Base-by-base conservation (phyloP, 2,797 vertebrate genomes). In the Phaenicophaeus curvirostris region DNA sequence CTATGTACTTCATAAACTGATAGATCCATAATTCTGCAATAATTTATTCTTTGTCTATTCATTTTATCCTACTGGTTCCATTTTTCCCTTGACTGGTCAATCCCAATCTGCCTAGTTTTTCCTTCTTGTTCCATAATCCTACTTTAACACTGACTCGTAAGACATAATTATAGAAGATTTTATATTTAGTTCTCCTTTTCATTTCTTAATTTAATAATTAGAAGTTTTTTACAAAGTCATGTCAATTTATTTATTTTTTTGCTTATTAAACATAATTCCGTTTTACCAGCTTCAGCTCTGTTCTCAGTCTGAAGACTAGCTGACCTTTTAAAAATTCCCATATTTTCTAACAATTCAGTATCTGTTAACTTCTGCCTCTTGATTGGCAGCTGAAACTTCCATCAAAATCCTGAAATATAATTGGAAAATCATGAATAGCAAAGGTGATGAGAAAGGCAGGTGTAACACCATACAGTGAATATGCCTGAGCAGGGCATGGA, bases 31-130 rank as follows among this genome's bases (percentile, higher is more conserved):
- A 80, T 88, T 83, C 61, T 74, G 17, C 27, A 77, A 55, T 73
- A 90, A 81, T 68, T 91, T 82, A 67, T 89, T 23, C 35, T 87
- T 85, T 8, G 15, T 93, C 55, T 88, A 37, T 72, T 86, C 91
- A 11, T 25, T 59, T 61, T 93, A 18, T 13, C 24, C 87, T 72
- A 62, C 11, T 28, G 27, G 20, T 31, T 74, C 28, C 24, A n/a
- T 53, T 65, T 87, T 87, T 24, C 25, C 35, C 18, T 83, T 84
- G 42, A 72, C 8, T 69, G 53, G 72, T 87, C 48, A 41, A 41
- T 65, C 17, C 54, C 37, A 42, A 86, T 71, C 21, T 59, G 25
- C 48, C 30, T 59, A 54, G 13, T 15, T 87, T 69, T 79, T 25
- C 5, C 27, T 81, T 85, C 75, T 76, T 59, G 69, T 82, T 93